These are phyloP conservation scores for Neodiprion virginianus DNA, from an alignment of 1,140 invertebrate genomes.

Conservation along the genomic window DNA sequence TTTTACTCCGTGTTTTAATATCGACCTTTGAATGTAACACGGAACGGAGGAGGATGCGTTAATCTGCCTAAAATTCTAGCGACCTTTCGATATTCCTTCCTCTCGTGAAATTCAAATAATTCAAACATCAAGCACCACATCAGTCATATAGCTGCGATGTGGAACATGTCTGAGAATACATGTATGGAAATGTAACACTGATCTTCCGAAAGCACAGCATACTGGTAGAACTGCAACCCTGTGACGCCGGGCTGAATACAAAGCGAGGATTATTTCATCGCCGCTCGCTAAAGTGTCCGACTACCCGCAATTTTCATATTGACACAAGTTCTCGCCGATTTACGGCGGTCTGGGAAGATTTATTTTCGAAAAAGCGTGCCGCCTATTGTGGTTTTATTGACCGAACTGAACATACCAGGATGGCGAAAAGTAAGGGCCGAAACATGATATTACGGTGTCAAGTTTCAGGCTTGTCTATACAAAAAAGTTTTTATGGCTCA, in stretches of 20 bases:
- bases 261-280: not conserved
- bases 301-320: too few relatives aligned
- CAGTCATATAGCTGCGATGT: too few relatives aligned
- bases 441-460: not conserved
- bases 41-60: too few relatives aligned
- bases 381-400: not conserved
- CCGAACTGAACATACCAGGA: not conserved
- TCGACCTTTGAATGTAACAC: too few relatives aligned
- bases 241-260: not conserved
- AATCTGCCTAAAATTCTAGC: too few relatives aligned
- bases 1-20: too few relatives aligned
- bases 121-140: too few relatives aligned
- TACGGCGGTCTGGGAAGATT: too few relatives aligned
- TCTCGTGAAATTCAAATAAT: too few relatives aligned
- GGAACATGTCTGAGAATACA: constrained; percentile 25
- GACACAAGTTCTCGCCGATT: too few relatives aligned
- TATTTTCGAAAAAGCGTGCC: not conserved
- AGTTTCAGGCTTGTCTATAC: not conserved
- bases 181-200: constrained; percentile 24
- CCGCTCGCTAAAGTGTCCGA: not conserved
- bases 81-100: too few relatives aligned
- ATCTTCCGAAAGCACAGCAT: constrained; percentile 10
- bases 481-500: not conserved
- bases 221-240: not conserved
- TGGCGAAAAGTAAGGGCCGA: not conserved